Evolutionary conservation across 2,113 vertebrate species (phyloP).

Genomic region (Petroica traversi): DNA sequence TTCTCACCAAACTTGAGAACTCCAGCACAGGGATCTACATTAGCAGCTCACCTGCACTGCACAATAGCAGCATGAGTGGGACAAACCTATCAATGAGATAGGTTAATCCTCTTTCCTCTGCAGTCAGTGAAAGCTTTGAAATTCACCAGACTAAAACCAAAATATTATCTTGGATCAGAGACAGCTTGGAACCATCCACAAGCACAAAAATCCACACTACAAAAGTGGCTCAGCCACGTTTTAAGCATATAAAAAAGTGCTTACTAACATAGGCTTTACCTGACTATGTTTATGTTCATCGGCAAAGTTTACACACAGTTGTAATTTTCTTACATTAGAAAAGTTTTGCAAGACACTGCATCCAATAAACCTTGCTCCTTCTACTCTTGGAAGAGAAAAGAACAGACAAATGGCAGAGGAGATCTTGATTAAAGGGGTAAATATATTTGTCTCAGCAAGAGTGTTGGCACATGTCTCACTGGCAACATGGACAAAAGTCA

Average conservation of each 20-base stretch:
- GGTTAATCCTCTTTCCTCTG: neutral
- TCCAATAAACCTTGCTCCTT: neutral
- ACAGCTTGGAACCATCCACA: neutral
- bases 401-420: neutral
- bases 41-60: neutral
- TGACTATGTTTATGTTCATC: neutral
- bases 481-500: neutral
- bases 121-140: neutral
- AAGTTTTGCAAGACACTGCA: neutral
- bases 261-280: neutral
- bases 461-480: neutral
- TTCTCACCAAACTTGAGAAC: neutral
- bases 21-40: rapidly evolving
- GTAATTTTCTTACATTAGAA: neutral
- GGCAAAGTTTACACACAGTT: neutral
- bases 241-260: neutral
- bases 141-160: neutral
- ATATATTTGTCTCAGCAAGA: neutral
- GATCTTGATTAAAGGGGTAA: neutral
- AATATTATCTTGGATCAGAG: neutral
- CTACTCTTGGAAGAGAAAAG: neutral
- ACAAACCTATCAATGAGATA: neutral
- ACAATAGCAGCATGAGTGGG: neutral
- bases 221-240: neutral
- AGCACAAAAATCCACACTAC: neutral